Percentiles rank a stretch among this genome's conserved stretches.
Evolutionary conservation across 2,113 vertebrate genomes (phyloP).

Genomic region (Furnarius figulus): DNA sequence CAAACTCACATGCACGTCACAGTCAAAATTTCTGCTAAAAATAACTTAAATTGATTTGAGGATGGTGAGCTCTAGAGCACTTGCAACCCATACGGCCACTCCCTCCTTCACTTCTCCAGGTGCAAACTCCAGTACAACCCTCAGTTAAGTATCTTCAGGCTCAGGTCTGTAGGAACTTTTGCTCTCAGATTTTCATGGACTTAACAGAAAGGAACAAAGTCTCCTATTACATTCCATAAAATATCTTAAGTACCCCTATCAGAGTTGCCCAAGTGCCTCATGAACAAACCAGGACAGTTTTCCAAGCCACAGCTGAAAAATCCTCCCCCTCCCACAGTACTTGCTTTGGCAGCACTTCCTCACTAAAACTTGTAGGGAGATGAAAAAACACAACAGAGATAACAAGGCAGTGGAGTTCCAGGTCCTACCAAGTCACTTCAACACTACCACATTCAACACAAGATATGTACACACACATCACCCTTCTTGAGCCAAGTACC

Average conservation of each 20-base stretch:
- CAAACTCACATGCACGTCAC: neutral
- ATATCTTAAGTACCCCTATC: neutral
- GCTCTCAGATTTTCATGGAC: neutral
- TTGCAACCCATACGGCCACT: neutral
- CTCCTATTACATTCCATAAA: neutral
- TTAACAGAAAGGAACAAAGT: neutral
- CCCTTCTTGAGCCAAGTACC: neutral
- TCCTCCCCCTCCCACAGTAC: neutral
- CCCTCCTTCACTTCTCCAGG: neutral
- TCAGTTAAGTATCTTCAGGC: neutral
- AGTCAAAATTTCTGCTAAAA: neutral
- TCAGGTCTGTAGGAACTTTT: neutral
- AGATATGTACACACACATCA: neutral
- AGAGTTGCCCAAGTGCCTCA: neutral
- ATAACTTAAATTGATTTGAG: neutral
- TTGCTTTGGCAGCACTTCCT: neutral
- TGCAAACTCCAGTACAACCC: neutral
- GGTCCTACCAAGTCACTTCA: neutral
- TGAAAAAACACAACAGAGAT: neutral
- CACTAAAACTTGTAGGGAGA: neutral
- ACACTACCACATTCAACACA: neutral
- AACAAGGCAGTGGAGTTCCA: neutral
- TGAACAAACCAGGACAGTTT: neutral
- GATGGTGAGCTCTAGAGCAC: neutral
- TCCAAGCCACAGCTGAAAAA: neutral